Base-by-base conservation (phyloP, 2,113 vertebrate species). In the Plecotus auritus region DNA sequence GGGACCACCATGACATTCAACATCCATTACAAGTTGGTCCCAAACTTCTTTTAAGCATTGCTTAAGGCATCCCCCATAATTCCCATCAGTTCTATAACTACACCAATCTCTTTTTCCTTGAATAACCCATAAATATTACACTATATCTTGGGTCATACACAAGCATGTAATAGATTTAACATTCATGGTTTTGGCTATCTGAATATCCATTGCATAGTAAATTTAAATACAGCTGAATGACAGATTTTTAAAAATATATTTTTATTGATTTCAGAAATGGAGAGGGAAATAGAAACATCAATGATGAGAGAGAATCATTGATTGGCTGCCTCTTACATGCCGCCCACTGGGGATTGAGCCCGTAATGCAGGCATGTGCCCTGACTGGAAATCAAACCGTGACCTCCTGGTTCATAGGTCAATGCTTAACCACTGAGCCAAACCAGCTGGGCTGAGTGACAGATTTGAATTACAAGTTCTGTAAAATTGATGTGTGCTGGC, bases 211-310 rank as follows among this genome's bases (percentile, higher is more conserved):
- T 54, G 59, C 30, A 85, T 16, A 74, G 26, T 77, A 74, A 85
- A 82, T 86, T 91, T 81, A 93, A 89, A 66, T 85, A 64, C 26
- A 96, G 16, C 42, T 76, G 49, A 92, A 83, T 90, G 51, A 84
- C 22, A 89, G 40, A 94, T 92, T 80, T 84, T 59, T 4, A 26
- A 59, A 59, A 10, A 59, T 59, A 26, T 26, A 26, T 59, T 23
- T 59, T 59, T 26, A 26, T 59, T 59, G 23, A 59, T 59, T 59
- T 59, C 23, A 59, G 56, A 59, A 59, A 59, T 4, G 56, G 9
- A 59, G 56, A 59, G 23, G 56, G 56, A 59, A 56, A 59, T 59
- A 59, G 23, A 59, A 59, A 26, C 23, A 26, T 26, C 23, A 59
- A 11, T 59, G 56, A 59, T 59, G 56, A 59, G 22, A 59, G 23